These are phyloP conservation scores for Spinus pinus DNA, from an alignment of 2,797 vertebrate species.

Conservation along the genomic window DNA sequence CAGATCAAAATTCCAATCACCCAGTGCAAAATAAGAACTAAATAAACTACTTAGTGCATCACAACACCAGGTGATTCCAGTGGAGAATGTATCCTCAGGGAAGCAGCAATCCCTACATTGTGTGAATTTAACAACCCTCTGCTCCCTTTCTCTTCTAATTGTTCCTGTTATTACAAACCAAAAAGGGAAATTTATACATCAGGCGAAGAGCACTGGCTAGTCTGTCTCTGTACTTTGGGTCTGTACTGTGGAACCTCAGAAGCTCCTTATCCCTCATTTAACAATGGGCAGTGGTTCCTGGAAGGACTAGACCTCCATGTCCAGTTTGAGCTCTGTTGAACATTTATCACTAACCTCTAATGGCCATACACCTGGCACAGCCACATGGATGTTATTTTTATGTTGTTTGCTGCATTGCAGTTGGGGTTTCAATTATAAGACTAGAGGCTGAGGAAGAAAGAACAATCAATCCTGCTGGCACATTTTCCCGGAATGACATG, in stretches of 20 bases:
- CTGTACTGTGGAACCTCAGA: neutral
- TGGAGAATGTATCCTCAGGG: neutral
- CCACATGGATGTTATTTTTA: neutral
- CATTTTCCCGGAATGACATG: neutral
- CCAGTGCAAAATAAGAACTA: neutral
- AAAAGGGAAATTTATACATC: neutral
- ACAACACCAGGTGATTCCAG: neutral
- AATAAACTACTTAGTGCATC: neutral
- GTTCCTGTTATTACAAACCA: neutral
- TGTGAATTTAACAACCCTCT: neutral
- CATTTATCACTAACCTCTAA: neutral
- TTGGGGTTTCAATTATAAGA: neutral
- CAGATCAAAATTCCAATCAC: neutral
- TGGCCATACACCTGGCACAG: neutral
- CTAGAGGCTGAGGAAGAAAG: neutral
- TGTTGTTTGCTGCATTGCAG: neutral
- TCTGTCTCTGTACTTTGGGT: neutral
- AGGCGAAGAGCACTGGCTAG: rapidly evolving
- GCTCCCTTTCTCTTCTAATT: neutral
- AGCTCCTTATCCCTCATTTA: neutral
- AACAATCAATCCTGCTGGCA: neutral
- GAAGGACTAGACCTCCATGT: neutral
- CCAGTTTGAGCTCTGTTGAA: neutral
- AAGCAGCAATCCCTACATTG: neutral
- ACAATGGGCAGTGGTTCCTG: neutral